phyloP scores from a whole-genome alignment of 2,113 vertebrate genomes.

The Bufo bufo region DNA sequence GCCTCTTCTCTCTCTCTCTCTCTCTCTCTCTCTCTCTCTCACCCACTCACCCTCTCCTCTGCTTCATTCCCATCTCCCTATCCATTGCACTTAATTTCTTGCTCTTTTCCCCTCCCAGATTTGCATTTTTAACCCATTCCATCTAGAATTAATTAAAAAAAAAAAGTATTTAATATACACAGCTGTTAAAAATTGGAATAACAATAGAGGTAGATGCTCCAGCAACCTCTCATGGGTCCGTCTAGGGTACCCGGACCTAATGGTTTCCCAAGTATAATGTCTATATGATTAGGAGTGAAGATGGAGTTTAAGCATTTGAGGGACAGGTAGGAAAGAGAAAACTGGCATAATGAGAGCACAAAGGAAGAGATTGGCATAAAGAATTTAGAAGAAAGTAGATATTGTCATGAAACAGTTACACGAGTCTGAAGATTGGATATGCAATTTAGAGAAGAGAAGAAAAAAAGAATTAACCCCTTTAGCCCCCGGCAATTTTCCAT shows the following conservation, averaged over 20 bases:
- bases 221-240: background rate
- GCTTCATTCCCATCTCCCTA: background rate
- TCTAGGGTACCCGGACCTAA: background rate
- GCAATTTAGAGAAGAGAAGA: background rate
- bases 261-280: background rate
- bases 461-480: background rate
- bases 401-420: background rate
- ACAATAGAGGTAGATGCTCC: background rate
- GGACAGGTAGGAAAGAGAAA: background rate
- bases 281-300: conserved; percentile 7
- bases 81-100: background rate
- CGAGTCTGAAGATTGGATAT: background rate
- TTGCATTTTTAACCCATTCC: conserved; percentile 14
- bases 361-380: conserved; percentile 4
- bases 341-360: conserved; percentile 23
- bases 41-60: background rate
- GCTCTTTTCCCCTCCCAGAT: background rate
- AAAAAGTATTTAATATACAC: background rate
- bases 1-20: background rate
- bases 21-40: background rate
- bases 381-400: conserved; percentile 3
- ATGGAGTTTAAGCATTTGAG: background rate
- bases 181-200: background rate
- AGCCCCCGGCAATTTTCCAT: no score
- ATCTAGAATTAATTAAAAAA: background rate